These are phyloP conservation scores for Cephus pulcher DNA, from an alignment of 2,888 invertebrate species.

Conservation along the genomic window DNA sequence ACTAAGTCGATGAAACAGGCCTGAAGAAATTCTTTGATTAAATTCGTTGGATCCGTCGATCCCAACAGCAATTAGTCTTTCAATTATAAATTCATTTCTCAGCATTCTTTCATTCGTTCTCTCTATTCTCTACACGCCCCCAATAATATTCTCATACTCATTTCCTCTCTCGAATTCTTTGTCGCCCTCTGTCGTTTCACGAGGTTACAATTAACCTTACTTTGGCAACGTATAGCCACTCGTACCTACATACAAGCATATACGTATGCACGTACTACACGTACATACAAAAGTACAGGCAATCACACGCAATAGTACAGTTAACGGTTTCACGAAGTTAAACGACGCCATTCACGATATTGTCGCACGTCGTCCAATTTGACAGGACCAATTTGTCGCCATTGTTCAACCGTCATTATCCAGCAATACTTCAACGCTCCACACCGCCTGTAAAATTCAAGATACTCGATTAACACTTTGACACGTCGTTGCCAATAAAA, in stretches of 20 bases:
- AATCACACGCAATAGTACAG: not conserved
- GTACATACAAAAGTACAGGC: not conserved
- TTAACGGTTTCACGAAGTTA: not conserved
- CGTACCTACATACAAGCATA: not conserved
- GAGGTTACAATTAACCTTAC: not conserved
- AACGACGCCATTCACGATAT: not conserved
- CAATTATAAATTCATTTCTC: no score
- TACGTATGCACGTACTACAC: not conserved
- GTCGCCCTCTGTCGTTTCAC: not conserved
- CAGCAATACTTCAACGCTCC: not conserved
- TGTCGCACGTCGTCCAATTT: constrained; percentile 6
- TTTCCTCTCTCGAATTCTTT: not conserved
- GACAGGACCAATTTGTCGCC: constrained; percentile 16
- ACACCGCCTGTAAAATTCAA: not conserved
- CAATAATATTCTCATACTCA: not conserved
- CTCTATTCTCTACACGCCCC: not conserved
- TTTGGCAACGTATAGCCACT: not conserved
- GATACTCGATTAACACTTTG: not conserved
- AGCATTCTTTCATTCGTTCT: no score
- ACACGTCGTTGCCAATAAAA: not conserved
- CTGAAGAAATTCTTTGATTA: no score
- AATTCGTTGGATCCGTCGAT: no score
- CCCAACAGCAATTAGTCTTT: no score
- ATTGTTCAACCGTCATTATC: constrained; percentile 10
- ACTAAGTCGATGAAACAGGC: no score